Evolutionary conservation across 2,888 invertebrate species (phyloP), one percentile per base, ranked within the genome.

Genomic region (Philopedon plagiatum): DNA sequence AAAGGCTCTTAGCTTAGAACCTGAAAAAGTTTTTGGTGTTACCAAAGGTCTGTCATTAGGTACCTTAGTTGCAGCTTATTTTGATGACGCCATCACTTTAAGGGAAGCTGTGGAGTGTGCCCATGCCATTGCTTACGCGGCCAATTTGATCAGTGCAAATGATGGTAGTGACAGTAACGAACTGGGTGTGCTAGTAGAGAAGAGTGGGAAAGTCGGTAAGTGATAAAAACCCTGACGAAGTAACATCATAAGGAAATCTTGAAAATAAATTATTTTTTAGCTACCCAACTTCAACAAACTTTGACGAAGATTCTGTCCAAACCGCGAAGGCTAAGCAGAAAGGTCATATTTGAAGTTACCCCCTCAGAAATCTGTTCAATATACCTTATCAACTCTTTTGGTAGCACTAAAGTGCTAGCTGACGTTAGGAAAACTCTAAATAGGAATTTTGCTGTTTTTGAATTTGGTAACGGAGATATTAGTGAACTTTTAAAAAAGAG

Each of bases 61-160:
- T 11, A 97, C 97, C 83, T 87, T 98, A 2, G 94, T 93, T 0
- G 96, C 96, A 83, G 96, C 94, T 0, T 98, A 98, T 86, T 96
- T 94, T 4, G 97, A 97, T 83, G 94, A 94, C 0, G 92, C 93
- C 74, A 89, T 97, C 76, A 94, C 94, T 0, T 89, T 93, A 0
- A 93, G 95, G 79, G 92, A 97, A 86, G 92, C 93, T 85, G 90
- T 96, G 71, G 86, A 94, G 2, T 89, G 92, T 0, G 92, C 95
- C 0, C 94, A 54, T 32, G 51, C 66, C 7, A 72, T 78, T 26
- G 74, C 73, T 57, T 56, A 44, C 13, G 54, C 57, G 21, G 65
- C 71, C 1, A 66, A 67, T 21, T 34, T 37, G 0, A 66, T 54
- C 1, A 57, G 51, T 34, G 13, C 39, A n/a, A 62, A 56, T 39